phyloP scores from a whole-genome alignment of 2,797 vertebrate species.

The Hipposideros larvatus region DNA sequence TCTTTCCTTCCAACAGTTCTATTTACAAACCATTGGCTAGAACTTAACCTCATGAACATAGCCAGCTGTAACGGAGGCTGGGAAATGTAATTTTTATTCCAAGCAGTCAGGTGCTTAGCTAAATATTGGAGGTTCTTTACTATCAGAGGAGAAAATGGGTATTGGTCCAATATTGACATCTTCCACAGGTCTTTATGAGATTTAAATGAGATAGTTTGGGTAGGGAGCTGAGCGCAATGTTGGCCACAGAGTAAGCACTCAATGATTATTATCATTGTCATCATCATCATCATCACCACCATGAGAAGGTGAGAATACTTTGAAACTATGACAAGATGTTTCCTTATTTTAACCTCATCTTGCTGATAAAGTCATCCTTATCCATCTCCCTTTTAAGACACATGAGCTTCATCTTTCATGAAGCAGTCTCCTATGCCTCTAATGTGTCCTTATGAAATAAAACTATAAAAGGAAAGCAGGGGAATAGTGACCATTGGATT shows the following conservation, averaged over 20 bases:
- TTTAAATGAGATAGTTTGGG: neutral
- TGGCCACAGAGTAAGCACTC: neutral
- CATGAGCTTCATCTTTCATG: neutral
- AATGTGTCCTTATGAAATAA: neutral
- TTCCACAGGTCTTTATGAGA: neutral
- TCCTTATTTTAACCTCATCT: conserved; percentile 37
- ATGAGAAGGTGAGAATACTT: neutral
- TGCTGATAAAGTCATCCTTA: neutral
- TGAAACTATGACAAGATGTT: neutral
- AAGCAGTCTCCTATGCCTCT: neutral
- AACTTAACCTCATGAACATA: conserved; percentile 16
- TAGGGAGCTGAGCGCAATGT: neutral
- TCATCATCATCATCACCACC: neutral
- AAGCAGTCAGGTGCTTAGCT: neutral
- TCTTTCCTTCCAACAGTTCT: neutral
- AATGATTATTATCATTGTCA: rapidly evolving
- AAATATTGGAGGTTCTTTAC: neutral
- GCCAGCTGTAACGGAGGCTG: neutral
- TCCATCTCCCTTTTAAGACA: neutral
- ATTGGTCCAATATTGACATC: neutral
- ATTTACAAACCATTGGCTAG: neutral
- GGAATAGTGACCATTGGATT: neutral
- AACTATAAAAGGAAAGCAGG: neutral
- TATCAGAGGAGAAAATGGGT: neutral
- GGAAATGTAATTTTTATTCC: neutral